These are phyloP conservation scores for Podarcis raffonei DNA, from an alignment of 2,113 vertebrate genomes.

Conservation along the genomic window DNA sequence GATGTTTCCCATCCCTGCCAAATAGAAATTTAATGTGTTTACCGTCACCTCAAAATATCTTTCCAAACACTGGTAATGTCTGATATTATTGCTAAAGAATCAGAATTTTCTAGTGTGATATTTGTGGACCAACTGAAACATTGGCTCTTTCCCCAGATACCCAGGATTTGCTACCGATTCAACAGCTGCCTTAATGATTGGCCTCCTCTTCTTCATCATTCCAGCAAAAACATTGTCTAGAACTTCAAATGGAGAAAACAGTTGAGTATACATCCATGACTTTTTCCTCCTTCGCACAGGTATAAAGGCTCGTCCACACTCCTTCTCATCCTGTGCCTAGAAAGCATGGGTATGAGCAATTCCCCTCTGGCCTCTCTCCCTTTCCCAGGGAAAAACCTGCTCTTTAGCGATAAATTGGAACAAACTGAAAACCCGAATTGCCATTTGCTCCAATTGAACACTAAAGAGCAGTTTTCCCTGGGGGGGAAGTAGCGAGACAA, in stretches of 20 bases:
- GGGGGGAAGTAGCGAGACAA: no score
- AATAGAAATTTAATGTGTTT: neutral
- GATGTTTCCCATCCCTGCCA: neutral
- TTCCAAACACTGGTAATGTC: neutral
- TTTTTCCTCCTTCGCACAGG: neutral
- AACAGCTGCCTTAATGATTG: constrained; percentile 87
- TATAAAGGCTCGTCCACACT: no score
- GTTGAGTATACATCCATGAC: constrained; percentile 75
- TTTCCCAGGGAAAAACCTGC: no score
- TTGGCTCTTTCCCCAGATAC: constrained; percentile 73
- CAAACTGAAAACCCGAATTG: no score
- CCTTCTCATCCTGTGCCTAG: no score
- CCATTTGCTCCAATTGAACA: no score
- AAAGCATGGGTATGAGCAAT: no score
- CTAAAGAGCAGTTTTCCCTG: no score
- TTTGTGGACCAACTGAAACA: neutral
- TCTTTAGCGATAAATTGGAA: no score
- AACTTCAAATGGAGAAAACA: constrained; percentile 75
- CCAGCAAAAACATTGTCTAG: constrained; percentile 79
- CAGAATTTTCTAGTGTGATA: neutral
- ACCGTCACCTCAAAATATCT: neutral
- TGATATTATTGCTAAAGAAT: neutral
- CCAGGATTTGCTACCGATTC: constrained; percentile 84
- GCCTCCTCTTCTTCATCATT: constrained; percentile 88
- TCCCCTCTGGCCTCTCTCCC: no score